Evolutionary conservation across 2,797 vertebrate species (phyloP), one percentile per base, ranked within the genome.

Genomic region (Parotocinclus haroldoi): DNA sequence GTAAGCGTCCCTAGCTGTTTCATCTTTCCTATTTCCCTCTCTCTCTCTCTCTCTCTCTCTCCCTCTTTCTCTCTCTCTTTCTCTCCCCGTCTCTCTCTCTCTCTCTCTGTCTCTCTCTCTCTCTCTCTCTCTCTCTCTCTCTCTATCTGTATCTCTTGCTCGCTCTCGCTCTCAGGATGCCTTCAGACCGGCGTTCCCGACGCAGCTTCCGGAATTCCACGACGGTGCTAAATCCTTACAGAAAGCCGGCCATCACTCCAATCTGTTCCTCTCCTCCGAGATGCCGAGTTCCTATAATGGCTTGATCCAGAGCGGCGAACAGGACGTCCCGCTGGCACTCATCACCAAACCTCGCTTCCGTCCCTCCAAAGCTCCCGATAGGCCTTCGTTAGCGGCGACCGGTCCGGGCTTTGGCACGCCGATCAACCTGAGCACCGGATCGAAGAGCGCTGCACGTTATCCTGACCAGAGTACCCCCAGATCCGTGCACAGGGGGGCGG

Each of bases 291-390:
- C 63, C 13, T 91, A 89, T 77, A 94, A 95, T 65, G 91, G 92
- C 83, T 85, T 84, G 38, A 88, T 89, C 84, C 89, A 89, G 59
- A 86, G 85, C 54, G 80, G 90, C 65, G 92, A 92, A 81, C 95
- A 98, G 86, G 95, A 96, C 61, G 91, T 89, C 74, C 95, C 96
- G 63, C 85, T 98, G 82, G 94, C 94, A 75, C 94, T 98, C 79
- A 93, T 92, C 77, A 93, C 89, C 50, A 95, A 93, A 85, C 86
- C 86, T 59, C 93, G 91, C 80, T 70, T 82, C 55, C 90, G 89
- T 66, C 84, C 73, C 79, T 16, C 75, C n/a, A 90, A 88, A 82
- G 74, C 77, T 49, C 84, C 58, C 37, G 90, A 89, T 73, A 93
- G 85, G 10, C 75, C 72, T 3, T 74, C 84, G 78, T 77, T 84